These are phyloP conservation scores for Palythoa grandis DNA, from an alignment of 92 coral and sea anemone genomes.

Conservation along the genomic window DNA sequence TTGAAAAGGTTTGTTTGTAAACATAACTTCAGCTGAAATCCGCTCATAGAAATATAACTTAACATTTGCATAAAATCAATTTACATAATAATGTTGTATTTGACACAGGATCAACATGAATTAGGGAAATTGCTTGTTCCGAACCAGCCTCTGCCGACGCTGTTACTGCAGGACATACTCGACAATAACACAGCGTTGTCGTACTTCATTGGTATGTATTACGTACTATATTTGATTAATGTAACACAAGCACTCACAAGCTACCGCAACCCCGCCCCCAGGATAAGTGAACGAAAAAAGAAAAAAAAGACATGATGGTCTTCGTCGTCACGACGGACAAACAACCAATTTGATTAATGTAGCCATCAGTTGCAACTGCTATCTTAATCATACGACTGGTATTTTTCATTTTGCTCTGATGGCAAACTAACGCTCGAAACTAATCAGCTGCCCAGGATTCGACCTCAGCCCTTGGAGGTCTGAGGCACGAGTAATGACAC, in stretches of 20 bases:
- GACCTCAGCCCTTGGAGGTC: no score
- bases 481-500: no score
- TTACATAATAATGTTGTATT: background rate
- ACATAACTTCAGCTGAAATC: no score
- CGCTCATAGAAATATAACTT: background rate
- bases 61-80: background rate
- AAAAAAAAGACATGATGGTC: no score
- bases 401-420: no score
- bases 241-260: background rate
- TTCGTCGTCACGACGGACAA: no score
- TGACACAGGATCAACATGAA: conserved; percentile 71
- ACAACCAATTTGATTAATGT: background rate
- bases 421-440: no score
- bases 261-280: no score
- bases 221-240: background rate
- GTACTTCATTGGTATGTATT: conserved; percentile 82
- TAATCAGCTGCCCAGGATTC: no score
- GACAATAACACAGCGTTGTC: conserved; percentile 95
- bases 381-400: no score
- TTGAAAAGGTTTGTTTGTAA: no score
- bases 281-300: no score
- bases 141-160: conserved; percentile 82
- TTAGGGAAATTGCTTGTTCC: conserved; percentile 77
- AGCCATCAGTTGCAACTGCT: background rate
- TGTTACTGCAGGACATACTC: conserved; percentile 83